A percentile compares a stretch with the other conserved stretches of the same genome.
phyloP scores from a whole-genome alignment of 2,888 invertebrate species.

The Sussaba pulchella region DNA sequence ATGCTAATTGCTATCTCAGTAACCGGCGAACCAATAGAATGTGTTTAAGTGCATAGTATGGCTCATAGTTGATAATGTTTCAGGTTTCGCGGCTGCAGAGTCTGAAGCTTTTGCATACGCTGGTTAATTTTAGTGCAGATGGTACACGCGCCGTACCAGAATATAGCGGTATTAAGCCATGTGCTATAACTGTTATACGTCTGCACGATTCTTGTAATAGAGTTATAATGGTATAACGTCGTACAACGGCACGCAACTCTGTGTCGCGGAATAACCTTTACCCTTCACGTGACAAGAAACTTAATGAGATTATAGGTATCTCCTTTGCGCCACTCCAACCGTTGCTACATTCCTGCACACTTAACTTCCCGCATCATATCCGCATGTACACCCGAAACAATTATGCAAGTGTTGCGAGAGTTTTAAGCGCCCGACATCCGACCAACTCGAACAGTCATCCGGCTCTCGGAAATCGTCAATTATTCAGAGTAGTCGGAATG shows the following conservation, averaged over 20 bases:
- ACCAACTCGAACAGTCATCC: conserved; percentile 43
- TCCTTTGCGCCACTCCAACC: conserved; percentile 57
- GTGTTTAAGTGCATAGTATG: not conserved
- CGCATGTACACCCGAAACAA: conserved; percentile 48
- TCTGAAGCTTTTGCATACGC: not conserved
- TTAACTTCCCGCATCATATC: conserved; percentile 54
- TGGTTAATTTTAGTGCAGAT: conserved; percentile 55
- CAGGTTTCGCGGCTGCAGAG: not conserved
- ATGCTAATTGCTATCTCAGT: conserved; percentile 1
- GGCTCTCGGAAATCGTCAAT: conserved; percentile 46
- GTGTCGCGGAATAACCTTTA: conserved; percentile 56
- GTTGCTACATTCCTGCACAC: conserved; percentile 44
- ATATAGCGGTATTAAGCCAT: conserved; percentile 53
- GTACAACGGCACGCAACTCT: conserved; percentile 1
- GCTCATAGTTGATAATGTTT: not conserved
- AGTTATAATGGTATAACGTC: conserved; percentile 45
- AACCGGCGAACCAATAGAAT: not conserved
- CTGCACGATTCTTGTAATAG: conserved; percentile 29
- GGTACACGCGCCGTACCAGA: conserved; percentile 49
- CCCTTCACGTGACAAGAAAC: conserved; percentile 57
- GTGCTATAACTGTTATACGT: conserved; percentile 15
- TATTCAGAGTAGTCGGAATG: conserved; percentile 28
- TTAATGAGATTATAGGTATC: conserved; percentile 63
- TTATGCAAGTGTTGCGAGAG: conserved; percentile 59
- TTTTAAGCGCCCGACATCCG: conserved; percentile 48